Evolutionary conservation across 1,140 invertebrate species (phyloP), one percentile per base, ranked within the genome.

Genomic region (Battus philenor): DNA sequence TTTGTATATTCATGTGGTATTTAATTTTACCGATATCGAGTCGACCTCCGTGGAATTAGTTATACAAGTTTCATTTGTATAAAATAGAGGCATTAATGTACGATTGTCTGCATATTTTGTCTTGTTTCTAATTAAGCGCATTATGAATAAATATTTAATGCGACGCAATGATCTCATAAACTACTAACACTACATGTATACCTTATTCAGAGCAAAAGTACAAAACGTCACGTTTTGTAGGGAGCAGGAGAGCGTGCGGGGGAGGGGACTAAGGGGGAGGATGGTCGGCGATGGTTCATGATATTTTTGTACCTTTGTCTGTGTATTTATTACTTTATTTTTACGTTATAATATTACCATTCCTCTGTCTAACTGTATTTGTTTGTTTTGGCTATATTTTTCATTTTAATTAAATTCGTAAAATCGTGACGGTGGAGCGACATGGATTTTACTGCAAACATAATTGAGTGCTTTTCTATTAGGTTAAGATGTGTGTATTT

Each of bases 401-500:
- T 65, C 55, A 22, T 49, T 48, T 58, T 30, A 30, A 50, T 55
- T 48, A 32, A 47, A 38, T 29, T 15, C 22, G 54, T 56, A 33
- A 51, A 61, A 63, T 54, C 55, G 50, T 50, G 57, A 47, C 59
- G 60, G 13, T 55, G 11, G 15, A 29, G 53, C 56, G 31, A 41
- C 46, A 51, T 55, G 63, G 53, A 58, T 63, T 65, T 61, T 67
- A 60, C 62, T 50, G 68, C 68, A 70, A 66, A 65, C 62, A 70
- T 69, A 68, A 60, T 54, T 67, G 74, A 79, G 74, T 80, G 81
- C 74, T 84, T 83, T 85, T 85, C 65, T 72, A 81, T 85, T 85
- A 85, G 81, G 70, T 81, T 82, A 82, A 72, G 79, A 70, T 50
- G 81, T 83, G 81, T 85, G 81, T 85, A 85, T 78, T 85, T 85